Evolutionary conservation across 2,113 vertebrate genomes (phyloP), one percentile per base, ranked within the genome.

Genomic region (Chaetodon trifascialis): DNA sequence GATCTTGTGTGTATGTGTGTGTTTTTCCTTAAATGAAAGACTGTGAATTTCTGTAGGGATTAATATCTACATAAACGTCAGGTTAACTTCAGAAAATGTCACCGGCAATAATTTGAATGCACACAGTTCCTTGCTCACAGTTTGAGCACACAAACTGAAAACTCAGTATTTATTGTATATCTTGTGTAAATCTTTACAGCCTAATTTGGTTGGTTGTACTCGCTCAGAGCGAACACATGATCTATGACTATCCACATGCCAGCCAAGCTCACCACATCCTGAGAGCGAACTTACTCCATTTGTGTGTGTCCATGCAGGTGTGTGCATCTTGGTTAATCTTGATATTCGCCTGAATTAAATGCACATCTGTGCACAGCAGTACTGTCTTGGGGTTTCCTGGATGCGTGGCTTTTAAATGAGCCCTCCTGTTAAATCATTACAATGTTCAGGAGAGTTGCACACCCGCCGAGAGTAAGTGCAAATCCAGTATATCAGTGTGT

Each of bases 401-500:
- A 58, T 52, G 73, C 72, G 79, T 73, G 71, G 85, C 88, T 91
- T 92, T 86, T 69, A 78, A 89, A 92, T 86, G 59, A 88, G 71
- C 60, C 65, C 64, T 79, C 49, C 56, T 76, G 19, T 87, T 88
- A 82, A 92, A 91, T 89, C 59, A 82, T 82, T 69, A 83, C 69
- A 23, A 66, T 63, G 23, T 88, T 91, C 60, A 87, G 80, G 78
- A 86, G 58, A 65, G 54, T 4, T 42, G 55, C 56, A 67, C 68
- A 79, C 73, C 70, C 73, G 47, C 72, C 5, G 40, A 80, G 67
- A 78, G 42, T 3, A 8, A 84, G 69, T 58, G 51, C 67, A 71
- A 62, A 85, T 55, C 46, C 58, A 86, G 47, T 72, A 56, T 68
- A 58, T 79, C 36, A 51, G 65, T 25, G 60, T 69, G 84, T 40